A percentile compares a stretch with the other conserved stretches of the same genome.
Evolutionary conservation across 2,113 vertebrate species (phyloP).

Genomic region (Podocnemis expansa): DNA sequence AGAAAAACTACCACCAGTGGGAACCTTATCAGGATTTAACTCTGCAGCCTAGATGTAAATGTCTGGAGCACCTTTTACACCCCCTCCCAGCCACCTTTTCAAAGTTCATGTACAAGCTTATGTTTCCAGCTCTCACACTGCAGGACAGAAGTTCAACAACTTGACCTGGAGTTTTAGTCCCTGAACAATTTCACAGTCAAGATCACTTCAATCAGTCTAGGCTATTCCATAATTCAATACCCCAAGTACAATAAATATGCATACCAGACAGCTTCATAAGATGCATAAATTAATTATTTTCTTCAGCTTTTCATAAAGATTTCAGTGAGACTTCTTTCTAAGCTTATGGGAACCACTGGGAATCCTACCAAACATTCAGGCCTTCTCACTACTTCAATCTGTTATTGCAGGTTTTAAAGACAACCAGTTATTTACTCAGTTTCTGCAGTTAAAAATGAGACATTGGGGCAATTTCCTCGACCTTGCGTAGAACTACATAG

Average conservation of each 20-base stretch:
- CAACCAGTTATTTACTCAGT: not conserved
- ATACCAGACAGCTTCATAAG: not conserved
- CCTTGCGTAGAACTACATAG: not conserved
- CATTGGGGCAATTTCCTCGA: not conserved
- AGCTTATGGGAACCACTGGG: not conserved
- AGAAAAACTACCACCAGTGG: not conserved
- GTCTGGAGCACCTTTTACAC: not conserved
- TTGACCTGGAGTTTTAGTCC: not conserved
- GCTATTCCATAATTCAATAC: not conserved
- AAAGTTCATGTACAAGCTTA: not conserved
- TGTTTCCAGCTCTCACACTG: not conserved
- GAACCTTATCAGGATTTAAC: not conserved
- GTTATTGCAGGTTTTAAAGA: not conserved
- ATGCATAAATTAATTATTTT: not conserved
- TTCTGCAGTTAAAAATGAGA: not conserved
- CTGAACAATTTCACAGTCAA: not conserved
- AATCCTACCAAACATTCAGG: not conserved
- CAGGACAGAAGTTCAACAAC: not conserved
- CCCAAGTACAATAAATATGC: not conserved
- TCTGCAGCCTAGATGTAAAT: not conserved
- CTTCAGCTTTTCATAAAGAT: not conserved
- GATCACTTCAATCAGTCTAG: not conserved
- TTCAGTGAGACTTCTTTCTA: not conserved
- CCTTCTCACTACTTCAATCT: not conserved
- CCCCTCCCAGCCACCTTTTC: not conserved